A percentile compares a stretch with the other conserved stretches of the same genome.
phyloP scores from a whole-genome alignment of 2,797 vertebrate genomes.

The Diceros bicornis region DNA sequence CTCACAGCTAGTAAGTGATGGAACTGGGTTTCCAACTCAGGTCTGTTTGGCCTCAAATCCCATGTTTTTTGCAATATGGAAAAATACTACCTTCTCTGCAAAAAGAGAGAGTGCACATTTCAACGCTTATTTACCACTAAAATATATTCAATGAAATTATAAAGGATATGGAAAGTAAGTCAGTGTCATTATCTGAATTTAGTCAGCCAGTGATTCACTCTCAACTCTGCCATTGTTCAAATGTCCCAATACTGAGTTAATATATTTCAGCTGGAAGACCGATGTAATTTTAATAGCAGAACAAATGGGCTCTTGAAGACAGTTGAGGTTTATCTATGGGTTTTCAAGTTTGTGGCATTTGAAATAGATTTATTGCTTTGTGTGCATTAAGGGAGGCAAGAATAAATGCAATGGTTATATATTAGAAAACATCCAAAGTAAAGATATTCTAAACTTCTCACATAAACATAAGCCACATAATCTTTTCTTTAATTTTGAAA shows the following conservation, averaged over 20 bases:
- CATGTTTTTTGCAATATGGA: not conserved
- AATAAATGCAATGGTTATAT: not conserved
- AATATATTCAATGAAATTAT: not conserved
- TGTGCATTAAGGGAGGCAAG: not conserved
- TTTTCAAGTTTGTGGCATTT: not conserved
- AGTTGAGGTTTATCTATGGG: not conserved
- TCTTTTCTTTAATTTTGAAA: constrained; percentile 29
- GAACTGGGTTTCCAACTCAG: not conserved
- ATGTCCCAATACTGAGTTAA: not conserved
- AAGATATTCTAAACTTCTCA: not conserved
- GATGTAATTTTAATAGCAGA: not conserved
- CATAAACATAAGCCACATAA: not conserved
- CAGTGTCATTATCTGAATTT: not conserved
- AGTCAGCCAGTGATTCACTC: not conserved
- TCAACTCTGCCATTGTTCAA: not conserved
- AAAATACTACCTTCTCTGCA: not conserved
- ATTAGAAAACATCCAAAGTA: not conserved
- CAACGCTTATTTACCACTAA: not conserved
- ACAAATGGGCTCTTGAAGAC: not conserved
- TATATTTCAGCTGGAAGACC: not conserved
- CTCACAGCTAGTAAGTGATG: not conserved
- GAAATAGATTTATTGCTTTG: not conserved
- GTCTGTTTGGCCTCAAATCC: not conserved
- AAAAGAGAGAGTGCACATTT: constrained; percentile 5
- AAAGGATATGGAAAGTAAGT: not conserved